Evolutionary conservation across 2,888 invertebrate species (phyloP).

Genomic region (Cenopis cana): DNA sequence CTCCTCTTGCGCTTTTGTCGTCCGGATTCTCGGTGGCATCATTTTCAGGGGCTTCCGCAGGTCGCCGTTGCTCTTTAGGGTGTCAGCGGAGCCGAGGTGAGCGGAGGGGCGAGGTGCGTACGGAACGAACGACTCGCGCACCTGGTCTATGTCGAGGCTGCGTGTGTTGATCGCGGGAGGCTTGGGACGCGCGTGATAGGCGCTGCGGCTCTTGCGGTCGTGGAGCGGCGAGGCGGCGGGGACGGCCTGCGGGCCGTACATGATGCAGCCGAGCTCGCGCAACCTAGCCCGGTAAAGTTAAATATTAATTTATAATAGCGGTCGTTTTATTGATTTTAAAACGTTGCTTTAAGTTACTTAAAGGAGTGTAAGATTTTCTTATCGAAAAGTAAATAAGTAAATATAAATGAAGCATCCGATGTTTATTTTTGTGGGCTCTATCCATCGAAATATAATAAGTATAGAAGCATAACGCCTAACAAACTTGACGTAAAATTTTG

Average conservation of each 20-base stretch:
- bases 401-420: no score
- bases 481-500: no score
- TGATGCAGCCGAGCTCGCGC: slow-evolving; percentile 69
- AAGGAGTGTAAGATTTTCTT: no score
- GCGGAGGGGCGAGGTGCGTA: slow-evolving; percentile 63
- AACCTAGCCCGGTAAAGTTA: slow-evolving; percentile 27
- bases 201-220: slow-evolving; percentile 55
- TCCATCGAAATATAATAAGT: no score
- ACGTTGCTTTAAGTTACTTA: no score
- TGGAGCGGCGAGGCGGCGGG: slow-evolving; percentile 50
- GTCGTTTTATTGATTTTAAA: no score
- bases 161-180: slow-evolving; percentile 50
- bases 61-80: slow-evolving; percentile 53
- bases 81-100: slow-evolving; percentile 51
- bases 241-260: slow-evolving; percentile 59
- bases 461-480: no score
- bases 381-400: no score
- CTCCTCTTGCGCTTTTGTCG: slow-evolving; percentile 76
- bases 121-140: slow-evolving; percentile 70
- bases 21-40: slow-evolving; percentile 65
- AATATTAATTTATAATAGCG: no score
- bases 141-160: slow-evolving; percentile 67
- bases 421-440: no score
- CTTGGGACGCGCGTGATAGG: slow-evolving; percentile 47
- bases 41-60: slow-evolving; percentile 50